Conservation (phyloP, 2,888 invertebrate species). For the Formica aserva region DNA sequence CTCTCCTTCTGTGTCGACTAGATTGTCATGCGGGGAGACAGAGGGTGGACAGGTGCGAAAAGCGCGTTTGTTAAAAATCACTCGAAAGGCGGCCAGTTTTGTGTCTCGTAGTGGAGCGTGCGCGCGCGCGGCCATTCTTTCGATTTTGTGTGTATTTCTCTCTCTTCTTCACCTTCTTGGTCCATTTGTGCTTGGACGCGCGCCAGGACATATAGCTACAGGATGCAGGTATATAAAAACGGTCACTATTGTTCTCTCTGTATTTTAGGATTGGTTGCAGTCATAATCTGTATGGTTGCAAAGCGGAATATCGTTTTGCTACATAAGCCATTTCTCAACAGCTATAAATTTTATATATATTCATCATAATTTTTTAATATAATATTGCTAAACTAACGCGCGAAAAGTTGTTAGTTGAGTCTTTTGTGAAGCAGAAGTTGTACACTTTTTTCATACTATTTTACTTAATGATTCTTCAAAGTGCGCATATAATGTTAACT, state of each 20-base stretch:
- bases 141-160: conserved; percentile 9
- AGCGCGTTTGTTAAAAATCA: conserved; percentile 71
- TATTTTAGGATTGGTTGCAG: not conserved
- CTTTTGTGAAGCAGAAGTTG: not conserved
- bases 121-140: conserved; percentile 70
- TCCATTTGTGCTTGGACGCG: not conserved
- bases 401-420: not conserved
- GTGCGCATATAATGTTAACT: not conserved
- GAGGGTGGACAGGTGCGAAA: conserved; percentile 47
- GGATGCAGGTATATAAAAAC: not conserved
- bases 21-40: conserved; percentile 10
- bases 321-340: not conserved
- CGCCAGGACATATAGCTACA: not conserved
- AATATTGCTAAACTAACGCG: not conserved
- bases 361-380: not conserved
- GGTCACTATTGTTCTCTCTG: not conserved
- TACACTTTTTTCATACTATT: not conserved
- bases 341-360: not conserved
- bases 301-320: not conserved
- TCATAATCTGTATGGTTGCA: not conserved
- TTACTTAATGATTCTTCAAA: not conserved
- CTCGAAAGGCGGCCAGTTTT: conserved; percentile 72
- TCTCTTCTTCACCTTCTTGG: not conserved
- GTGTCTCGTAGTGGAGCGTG: conserved; percentile 77
- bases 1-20: conserved; percentile 11